Base-by-base conservation (phyloP, 2,888 invertebrate genomes). In the Melitaea athalia region DNA sequence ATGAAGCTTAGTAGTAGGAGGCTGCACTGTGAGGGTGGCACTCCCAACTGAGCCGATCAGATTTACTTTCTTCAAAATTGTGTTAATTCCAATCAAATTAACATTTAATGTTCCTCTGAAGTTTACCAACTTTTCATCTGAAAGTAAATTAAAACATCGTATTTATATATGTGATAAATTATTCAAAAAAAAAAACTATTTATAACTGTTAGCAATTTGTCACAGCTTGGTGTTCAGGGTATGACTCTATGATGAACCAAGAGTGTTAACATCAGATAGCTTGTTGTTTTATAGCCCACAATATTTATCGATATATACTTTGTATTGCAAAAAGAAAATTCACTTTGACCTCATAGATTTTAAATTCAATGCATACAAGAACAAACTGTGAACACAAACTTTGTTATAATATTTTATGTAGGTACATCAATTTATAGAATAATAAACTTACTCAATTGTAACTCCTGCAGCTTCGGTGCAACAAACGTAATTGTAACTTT, bases 401-500 rank as follows among this genome's bases (percentile, higher is more conserved):
- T 24, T 38, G 38, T 38, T 38, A 38, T 5, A 38, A 38, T 7
- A 2, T 38, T 49, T 3, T 47, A 14, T 47, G 47, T 10, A 15
- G 4, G 52, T 45, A 59, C 33, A 38, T 17, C 61, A 53, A 14
- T 43, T 14, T 43, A 59, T 24, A 52, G 42, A 59, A 53, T 31
- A n/a, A 33, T 59, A 49, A 63, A 79, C 86, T 83, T 71, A 91
- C 90, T 72, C 57, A 79, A 74, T 67, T 85, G 80, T 47, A 82
- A 72, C 53, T 87, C 86, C 1, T 81, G 75, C 43, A 89, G 76
- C 63, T 80, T 84, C 0, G 92, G 91, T 7, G 91, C 83, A 53
- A 76, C 85, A 64, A 91, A 91, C 45, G 80, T 83, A 1, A 92
- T 77, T 0, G 85, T 81, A 2, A 89, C 87, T 75, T 78, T 86